phyloP scores from a whole-genome alignment of 1,140 invertebrate species.

The Plodia interpunctella region DNA sequence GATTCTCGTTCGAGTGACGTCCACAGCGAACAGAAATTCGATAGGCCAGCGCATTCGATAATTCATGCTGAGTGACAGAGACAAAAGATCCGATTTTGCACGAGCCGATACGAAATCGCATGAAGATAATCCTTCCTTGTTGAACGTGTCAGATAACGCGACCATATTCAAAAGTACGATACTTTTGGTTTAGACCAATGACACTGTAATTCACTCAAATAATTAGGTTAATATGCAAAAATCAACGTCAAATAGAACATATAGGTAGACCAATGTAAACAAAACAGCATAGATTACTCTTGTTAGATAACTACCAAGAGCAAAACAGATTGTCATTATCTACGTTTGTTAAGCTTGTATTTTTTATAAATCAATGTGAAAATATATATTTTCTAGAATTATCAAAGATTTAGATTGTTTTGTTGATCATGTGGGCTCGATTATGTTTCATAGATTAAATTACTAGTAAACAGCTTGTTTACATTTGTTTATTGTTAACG shows the following conservation, averaged over 20 bases:
- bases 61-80: conserved; percentile 32
- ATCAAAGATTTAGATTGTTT: too few relatives aligned
- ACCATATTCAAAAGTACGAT: not conserved
- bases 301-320: not conserved
- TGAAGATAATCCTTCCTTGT: conserved; percentile 31
- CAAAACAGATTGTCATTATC: too few relatives aligned
- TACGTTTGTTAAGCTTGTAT: too few relatives aligned
- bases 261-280: conserved; percentile 10
- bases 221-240: not conserved
- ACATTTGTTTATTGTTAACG: too few relatives aligned
- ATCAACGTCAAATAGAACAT: not conserved
- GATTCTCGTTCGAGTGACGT: conserved; percentile 30
- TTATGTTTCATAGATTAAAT: too few relatives aligned
- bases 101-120: conserved; percentile 32
- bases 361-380: too few relatives aligned
- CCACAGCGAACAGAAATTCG: conserved; percentile 42
- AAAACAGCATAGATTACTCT: not conserved
- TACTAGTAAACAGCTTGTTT: too few relatives aligned
- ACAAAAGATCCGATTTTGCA: conserved; percentile 25
- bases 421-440: too few relatives aligned
- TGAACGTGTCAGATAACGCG: conserved; percentile 13
- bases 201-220: not conserved
- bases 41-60: conserved; percentile 37
- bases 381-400: too few relatives aligned
- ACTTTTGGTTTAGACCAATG: not conserved